Percentiles rank a stretch among this genome's conserved stretches.
These are phyloP conservation scores for Chauna torquata DNA, from an alignment of 2,113 vertebrate genomes.

Conservation along the genomic window DNA sequence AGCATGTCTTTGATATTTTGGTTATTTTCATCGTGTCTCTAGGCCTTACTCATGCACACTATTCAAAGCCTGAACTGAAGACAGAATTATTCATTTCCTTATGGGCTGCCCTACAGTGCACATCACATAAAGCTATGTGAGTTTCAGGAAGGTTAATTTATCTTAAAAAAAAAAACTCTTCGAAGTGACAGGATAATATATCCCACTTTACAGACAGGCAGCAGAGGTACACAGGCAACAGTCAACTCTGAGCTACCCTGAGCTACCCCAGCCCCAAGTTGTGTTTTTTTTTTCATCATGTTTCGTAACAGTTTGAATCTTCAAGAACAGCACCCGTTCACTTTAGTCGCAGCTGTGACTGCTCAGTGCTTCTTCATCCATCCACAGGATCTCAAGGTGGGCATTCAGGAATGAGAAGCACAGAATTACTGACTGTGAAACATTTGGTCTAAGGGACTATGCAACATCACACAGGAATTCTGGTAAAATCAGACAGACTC, in stretches of 20 bases:
- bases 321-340: neutral
- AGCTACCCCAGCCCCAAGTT: neutral
- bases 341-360: neutral
- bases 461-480: neutral
- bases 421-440: neutral
- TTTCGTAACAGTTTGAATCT: neutral
- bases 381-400: neutral
- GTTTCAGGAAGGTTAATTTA: conserved; percentile 12
- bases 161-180: neutral
- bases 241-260: neutral
- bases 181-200: neutral
- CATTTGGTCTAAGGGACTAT: neutral
- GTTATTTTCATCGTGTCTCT: neutral
- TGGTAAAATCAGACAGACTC: neutral
- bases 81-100: conserved; percentile 19
- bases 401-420: neutral
- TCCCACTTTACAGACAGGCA: neutral
- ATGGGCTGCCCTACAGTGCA: neutral
- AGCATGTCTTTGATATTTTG: neutral
- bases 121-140: neutral
- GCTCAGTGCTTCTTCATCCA: neutral
- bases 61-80: neutral
- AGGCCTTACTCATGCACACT: neutral
- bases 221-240: neutral
- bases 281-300: neutral